phyloP scores from a whole-genome alignment of 1,140 invertebrate species.

The Penaeus vannamei region DNA sequence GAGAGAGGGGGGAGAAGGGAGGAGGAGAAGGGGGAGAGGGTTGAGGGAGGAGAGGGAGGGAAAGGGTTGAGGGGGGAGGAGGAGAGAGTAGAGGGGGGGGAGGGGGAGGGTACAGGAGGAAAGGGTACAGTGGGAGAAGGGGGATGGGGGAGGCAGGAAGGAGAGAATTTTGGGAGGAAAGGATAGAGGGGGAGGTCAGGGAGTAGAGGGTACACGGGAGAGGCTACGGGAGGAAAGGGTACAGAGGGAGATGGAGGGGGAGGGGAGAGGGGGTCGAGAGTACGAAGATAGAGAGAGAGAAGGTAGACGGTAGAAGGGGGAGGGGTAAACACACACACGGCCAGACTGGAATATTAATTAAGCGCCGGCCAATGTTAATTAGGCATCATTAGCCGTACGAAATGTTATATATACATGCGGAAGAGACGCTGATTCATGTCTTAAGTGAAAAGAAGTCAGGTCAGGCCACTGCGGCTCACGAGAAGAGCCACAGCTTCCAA shows the following conservation, averaged over 20 bases:
- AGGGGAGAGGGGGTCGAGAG: neutral
- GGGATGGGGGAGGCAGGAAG: neutral
- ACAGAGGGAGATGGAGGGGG: neutral
- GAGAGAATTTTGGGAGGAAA: neutral
- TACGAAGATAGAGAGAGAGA: neutral
- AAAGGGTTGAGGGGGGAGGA: neutral
- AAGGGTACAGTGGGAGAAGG: neutral
- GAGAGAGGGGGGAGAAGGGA: neutral
- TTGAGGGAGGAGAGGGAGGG: neutral
- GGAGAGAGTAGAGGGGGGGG: neutral
- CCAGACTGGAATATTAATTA: constrained; percentile 1
- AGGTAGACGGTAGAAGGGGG: neutral
- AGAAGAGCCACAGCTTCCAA: no score
- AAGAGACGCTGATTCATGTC: no score
- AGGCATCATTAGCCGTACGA: no score
- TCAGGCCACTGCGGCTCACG: no score
- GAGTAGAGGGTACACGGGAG: neutral
- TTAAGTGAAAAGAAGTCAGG: no score
- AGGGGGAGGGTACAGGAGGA: neutral
- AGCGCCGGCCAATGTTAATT: neutral
- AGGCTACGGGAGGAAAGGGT: neutral
- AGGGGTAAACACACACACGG: neutral
- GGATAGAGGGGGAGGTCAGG: neutral
- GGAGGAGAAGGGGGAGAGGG: neutral
- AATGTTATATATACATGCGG: no score